phyloP scores from a whole-genome alignment of 23 tunicate genomes.

The Ascidia mentula region DNA sequence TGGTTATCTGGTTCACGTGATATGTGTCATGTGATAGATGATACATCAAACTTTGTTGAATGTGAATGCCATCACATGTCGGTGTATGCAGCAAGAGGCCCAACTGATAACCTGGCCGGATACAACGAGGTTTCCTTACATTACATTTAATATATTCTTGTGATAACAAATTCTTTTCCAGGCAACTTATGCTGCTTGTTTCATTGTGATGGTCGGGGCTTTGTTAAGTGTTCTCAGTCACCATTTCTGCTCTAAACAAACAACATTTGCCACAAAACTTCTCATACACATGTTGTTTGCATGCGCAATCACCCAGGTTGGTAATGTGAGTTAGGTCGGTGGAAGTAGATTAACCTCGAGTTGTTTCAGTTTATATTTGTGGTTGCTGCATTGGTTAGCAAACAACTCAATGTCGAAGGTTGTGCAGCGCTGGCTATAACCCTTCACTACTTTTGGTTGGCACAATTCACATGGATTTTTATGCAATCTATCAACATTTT shows the following conservation, averaged over 20 bases:
- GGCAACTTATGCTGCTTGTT: slow-evolving; percentile 80
- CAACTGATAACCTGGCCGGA: slow-evolving; percentile 78
- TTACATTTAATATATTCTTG: background rate
- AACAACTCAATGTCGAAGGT: slow-evolving; percentile 24
- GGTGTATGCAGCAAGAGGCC: slow-evolving; percentile 73
- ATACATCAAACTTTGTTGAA: slow-evolving; percentile 61
- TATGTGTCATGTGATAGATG: slow-evolving; percentile 61
- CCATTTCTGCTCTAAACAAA: slow-evolving; percentile 36
- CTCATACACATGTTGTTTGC: slow-evolving; percentile 69
- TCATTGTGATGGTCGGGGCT: slow-evolving; percentile 37
- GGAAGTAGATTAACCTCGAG: too few relatives aligned
- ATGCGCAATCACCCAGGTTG: slow-evolving; percentile 77
- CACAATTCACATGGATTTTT: slow-evolving; percentile 83
- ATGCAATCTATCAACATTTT: slow-evolving; percentile 51
- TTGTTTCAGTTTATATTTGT: slow-evolving; percentile 71
- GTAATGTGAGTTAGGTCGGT: background rate
- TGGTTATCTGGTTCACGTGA: slow-evolving; percentile 49
- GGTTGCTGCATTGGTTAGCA: slow-evolving; percentile 37
- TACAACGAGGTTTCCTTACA: slow-evolving; percentile 55
- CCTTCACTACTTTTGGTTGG: slow-evolving; percentile 80
- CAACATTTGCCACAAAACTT: slow-evolving; percentile 44
- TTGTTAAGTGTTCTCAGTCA: slow-evolving; percentile 40
- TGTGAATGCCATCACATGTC: slow-evolving; percentile 86
- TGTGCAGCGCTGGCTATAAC: slow-evolving; percentile 61
- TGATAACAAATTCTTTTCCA: too few relatives aligned